A percentile compares a stretch with the other conserved stretches of the same genome.
Conservation (phyloP, 2,113 vertebrate species). For the Symphodus melops region DNA sequence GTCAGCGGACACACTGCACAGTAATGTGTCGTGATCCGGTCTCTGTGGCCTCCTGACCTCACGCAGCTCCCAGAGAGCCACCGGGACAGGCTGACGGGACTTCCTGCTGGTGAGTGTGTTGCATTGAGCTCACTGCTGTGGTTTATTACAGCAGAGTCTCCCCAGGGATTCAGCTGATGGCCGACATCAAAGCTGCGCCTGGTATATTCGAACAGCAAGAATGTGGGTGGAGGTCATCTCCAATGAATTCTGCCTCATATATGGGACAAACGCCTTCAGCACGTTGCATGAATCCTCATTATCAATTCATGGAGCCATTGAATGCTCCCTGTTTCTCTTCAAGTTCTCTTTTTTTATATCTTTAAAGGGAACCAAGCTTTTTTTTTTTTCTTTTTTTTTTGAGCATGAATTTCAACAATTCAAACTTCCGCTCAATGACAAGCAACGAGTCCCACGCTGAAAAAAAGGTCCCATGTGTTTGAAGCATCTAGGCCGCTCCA, state of each 20-base stretch:
- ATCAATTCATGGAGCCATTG: constrained; percentile 76
- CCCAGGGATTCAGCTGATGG: constrained; percentile 76
- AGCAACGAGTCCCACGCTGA: constrained; percentile 67
- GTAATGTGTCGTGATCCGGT: constrained; percentile 14
- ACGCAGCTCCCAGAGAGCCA: constrained; percentile 30
- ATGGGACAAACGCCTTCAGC: constrained; percentile 75
- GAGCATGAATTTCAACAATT: constrained; percentile 70
- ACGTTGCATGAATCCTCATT: constrained; percentile 72
- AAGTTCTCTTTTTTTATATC: constrained; percentile 45
- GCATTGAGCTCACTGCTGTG: constrained; percentile 23
- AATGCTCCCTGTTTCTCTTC: constrained; percentile 52
- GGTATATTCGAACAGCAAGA: constrained; percentile 68
- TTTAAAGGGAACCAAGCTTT: constrained; percentile 42
- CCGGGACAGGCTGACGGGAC: constrained; percentile 47
- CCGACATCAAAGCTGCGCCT: constrained; percentile 75
- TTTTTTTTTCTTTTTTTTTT: constrained; percentile 11
- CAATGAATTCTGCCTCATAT: constrained; percentile 71
- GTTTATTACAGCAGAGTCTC: constrained; percentile 64
- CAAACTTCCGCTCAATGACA: constrained; percentile 77
- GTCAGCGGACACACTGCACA: constrained; percentile 6
- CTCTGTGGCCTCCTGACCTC: constrained; percentile 44
- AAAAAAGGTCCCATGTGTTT: constrained; percentile 79
- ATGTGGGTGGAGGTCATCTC: constrained; percentile 83
- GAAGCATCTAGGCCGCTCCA: constrained; percentile 79
- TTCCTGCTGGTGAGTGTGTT: constrained; percentile 56